A percentile compares a stretch with the other conserved stretches of the same genome.
Evolutionary conservation across 2,113 vertebrate genomes (phyloP).

Genomic region (Scolopax mira): DNA sequence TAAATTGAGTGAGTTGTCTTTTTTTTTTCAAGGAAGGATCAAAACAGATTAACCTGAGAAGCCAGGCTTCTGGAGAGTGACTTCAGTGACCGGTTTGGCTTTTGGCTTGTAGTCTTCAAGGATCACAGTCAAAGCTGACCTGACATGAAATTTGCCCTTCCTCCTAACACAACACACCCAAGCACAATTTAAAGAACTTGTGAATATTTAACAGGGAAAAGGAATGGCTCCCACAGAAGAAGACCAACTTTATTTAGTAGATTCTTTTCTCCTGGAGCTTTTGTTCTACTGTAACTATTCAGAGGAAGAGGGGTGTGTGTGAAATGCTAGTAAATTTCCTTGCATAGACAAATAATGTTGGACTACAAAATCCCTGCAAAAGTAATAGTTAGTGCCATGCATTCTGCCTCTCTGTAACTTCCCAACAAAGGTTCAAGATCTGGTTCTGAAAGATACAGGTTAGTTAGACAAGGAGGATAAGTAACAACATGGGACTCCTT

Average conservation of each 20-base stretch:
- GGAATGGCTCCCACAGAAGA: background rate
- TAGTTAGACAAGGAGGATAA: background rate
- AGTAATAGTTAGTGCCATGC: rapidly evolving
- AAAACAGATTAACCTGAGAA: background rate
- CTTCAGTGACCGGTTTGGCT: background rate
- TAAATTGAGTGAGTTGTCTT: background rate
- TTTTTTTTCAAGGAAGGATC: background rate
- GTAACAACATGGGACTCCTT: background rate
- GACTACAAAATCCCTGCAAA: background rate
- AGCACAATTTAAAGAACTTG: background rate
- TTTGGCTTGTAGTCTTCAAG: background rate
- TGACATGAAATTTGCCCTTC: background rate
- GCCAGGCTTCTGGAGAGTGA: background rate
- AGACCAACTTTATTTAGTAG: background rate
- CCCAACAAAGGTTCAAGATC: background rate
- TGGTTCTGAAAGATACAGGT: background rate
- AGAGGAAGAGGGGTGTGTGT: background rate
- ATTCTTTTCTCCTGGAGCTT: background rate
- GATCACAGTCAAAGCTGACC: background rate
- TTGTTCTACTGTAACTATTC: background rate
- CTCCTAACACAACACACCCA: background rate
- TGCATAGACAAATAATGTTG: background rate
- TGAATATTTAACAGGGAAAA: background rate
- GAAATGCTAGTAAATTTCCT: background rate
- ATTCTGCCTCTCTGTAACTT: background rate